Evolutionary conservation across 2,888 invertebrate species (phyloP), one percentile per base, ranked within the genome.

Genomic region (Strigamia maritima): DNA sequence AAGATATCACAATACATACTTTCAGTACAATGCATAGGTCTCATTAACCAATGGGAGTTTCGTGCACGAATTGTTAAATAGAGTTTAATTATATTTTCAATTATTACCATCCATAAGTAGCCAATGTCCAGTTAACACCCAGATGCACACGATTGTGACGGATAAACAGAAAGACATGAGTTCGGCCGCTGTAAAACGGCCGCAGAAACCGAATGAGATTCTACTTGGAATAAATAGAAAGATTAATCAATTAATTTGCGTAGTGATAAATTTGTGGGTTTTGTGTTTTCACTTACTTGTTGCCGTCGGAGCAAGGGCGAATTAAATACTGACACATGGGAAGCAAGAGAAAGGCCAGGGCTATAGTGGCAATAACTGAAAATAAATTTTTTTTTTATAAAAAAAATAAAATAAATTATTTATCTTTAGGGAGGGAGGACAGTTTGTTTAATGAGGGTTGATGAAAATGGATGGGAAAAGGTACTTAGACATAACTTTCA

Each of bases 111-210:
- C 97, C 97, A 98, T 98, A 79, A 98, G 90, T 83, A 98, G 90
- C 98, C 98, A 98, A 88, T 98, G 97, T 0, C 97, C 98, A 80
- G 98, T 98, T 81, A 97, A 90, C 83, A 98, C 95, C 98, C 98
- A 98, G 82, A 98, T 92, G 88, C 95, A 95, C 80, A 98, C 97
- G 85, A 98, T 94, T 86, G 92, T 92, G 84, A 97, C 92, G 81
- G 97, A 94, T 81, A 97, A 88, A 82, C 94, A 92, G 86, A 97
- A 97, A 80, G 97, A 95, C 84, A 96, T 91, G 81, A 98, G 89
- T 89, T 98, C 98, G 79, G 97, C 96, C 83, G 93, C 92, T 76
- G 97, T 96, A 88, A 96, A 97, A 82, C 97, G 91, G 54, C 97
- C 97, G 88, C 97, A 97, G 82, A 94, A 89, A 75, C 94, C 94